Evolutionary conservation across 2,113 vertebrate species (phyloP).

Genomic region (Psilopogon haemacephalus): DNA sequence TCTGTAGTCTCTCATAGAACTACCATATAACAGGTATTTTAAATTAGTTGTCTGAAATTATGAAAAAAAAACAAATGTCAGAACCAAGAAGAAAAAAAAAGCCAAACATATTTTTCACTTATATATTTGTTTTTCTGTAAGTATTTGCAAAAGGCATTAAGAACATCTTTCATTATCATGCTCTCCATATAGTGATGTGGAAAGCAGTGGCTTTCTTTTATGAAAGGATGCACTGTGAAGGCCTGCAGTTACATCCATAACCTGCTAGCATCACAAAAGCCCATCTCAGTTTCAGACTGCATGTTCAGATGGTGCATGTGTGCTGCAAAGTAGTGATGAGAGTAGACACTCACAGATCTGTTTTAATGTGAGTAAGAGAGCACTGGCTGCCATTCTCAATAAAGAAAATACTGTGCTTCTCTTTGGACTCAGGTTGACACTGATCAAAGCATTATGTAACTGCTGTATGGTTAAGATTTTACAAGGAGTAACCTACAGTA

Average conservation of each 20-base stretch:
- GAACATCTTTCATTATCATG: neutral
- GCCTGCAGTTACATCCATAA: neutral
- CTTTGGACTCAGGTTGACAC: neutral
- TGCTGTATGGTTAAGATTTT: neutral
- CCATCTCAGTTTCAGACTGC: neutral
- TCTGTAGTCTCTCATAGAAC: neutral
- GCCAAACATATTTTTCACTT: neutral
- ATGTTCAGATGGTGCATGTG: neutral
- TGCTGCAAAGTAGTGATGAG: neutral
- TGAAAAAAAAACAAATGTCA: neutral
- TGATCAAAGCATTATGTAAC: neutral
- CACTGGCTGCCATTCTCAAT: accelerated
- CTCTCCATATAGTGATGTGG: neutral
- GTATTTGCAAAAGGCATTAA: neutral
- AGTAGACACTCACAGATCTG: neutral
- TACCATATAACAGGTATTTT: neutral
- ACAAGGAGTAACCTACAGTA: neutral
- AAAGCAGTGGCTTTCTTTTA: neutral
- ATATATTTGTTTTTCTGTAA: neutral
- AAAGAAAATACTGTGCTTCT: neutral
- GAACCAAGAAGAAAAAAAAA: neutral
- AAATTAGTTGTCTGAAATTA: neutral
- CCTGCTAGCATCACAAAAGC: neutral
- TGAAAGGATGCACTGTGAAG: neutral
- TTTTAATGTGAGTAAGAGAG: neutral